Evolutionary conservation across 2,888 invertebrate genomes (phyloP).

Genomic region (Disparrhopalites patrizii): DNA sequence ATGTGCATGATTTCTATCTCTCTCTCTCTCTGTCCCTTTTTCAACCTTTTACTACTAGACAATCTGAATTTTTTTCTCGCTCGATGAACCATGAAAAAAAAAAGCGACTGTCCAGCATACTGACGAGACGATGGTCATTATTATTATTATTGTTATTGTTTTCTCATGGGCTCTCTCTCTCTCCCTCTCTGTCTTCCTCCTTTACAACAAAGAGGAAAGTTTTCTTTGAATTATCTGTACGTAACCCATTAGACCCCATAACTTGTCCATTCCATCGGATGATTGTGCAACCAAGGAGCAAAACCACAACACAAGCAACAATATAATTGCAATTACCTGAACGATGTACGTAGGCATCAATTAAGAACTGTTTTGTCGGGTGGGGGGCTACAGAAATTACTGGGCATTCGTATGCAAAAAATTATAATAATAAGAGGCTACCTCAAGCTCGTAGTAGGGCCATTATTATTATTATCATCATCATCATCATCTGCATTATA

Average conservation of each 20-base stretch:
- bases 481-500: background rate
- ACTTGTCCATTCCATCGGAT: background rate
- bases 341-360: background rate
- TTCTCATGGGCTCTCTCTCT: background rate
- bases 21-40: no score
- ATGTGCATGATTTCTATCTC: no score
- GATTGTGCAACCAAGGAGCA: background rate
- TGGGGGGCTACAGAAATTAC: background rate
- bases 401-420: slow-evolving; percentile 4
- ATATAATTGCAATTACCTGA: background rate
- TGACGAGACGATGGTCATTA: no score
- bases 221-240: background rate
- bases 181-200: background rate
- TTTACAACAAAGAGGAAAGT: background rate
- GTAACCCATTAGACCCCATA: no score
- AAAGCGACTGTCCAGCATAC: no score
- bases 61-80: no score
- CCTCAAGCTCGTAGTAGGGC: background rate
- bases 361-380: background rate
- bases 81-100: no score
- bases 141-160: no score
- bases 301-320: no score
- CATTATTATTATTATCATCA: background rate
- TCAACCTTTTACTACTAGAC: no score
- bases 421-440: slow-evolving; percentile 16